Percentiles rank a stretch among this genome's conserved stretches.
phyloP scores from a whole-genome alignment of 2,113 vertebrate species.

The Gobio gobio region DNA sequence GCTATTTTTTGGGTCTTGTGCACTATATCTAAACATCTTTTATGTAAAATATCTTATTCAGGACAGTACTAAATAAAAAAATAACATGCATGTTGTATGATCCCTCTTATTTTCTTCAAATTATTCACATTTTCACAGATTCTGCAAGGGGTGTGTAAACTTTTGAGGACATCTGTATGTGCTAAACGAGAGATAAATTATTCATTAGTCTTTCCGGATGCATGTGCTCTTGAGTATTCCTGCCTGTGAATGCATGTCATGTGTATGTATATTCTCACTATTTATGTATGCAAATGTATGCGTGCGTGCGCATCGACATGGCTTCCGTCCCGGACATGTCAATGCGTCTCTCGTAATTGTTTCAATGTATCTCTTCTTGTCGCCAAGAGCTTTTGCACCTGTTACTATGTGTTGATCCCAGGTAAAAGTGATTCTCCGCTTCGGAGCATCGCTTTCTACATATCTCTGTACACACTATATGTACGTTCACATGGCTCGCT shows the following conservation, averaged over 20 bases:
- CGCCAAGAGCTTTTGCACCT: conserved; percentile 48
- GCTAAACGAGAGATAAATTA: not conserved
- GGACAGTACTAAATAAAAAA: too few species aligned
- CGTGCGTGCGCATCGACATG: conserved; percentile 43
- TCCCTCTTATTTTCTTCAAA: too few species aligned
- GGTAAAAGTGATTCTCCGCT: conserved; percentile 60
- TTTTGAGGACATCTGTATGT: too few species aligned
- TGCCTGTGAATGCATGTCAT: conserved; percentile 33
- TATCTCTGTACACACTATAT: conserved; percentile 54
- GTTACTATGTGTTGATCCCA: conserved; percentile 37
- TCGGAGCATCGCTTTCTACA: conserved; percentile 52
- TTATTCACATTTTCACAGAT: too few species aligned
- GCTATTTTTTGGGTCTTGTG: too few species aligned
- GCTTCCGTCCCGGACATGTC: conserved; percentile 25
- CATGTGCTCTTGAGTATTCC: conserved; percentile 25
- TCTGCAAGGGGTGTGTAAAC: too few species aligned
- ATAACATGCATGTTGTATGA: too few species aligned
- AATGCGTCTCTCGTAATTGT: conserved; percentile 39
- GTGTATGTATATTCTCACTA: not conserved
- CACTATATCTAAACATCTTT: too few species aligned
- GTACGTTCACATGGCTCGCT: conserved; percentile 46
- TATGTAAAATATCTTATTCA: too few species aligned
- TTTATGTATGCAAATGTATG: conserved; percentile 31
- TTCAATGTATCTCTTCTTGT: conserved; percentile 47
- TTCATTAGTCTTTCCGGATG: not conserved